Conservation (phyloP, 1,140 invertebrate species). For the Sitophilus oryzae region DNA sequence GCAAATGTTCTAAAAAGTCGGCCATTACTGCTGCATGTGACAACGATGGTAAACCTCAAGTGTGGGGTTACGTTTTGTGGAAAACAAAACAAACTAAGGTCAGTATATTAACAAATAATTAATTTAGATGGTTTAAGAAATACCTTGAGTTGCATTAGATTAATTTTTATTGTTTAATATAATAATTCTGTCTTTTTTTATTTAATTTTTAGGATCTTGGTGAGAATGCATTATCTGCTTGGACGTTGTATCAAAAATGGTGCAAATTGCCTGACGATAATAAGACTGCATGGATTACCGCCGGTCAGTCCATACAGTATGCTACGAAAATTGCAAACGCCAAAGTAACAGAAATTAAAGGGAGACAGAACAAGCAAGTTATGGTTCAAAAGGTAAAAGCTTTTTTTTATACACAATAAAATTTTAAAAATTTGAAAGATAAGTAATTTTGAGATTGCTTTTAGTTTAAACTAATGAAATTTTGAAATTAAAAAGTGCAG, state of each 20-base stretch:
- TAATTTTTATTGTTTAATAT: background rate
- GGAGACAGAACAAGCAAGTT: constrained; percentile 8
- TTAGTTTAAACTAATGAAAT: too few relatives aligned
- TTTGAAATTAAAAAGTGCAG: too few relatives aligned
- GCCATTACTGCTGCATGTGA: constrained; percentile 27
- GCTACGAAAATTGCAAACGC: constrained; percentile 53
- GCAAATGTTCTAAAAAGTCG: constrained; percentile 51
- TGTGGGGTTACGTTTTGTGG: constrained; percentile 79
- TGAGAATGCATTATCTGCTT: constrained; percentile 56
- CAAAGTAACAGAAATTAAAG: constrained; percentile 45
- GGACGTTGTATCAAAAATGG: constrained; percentile 77
- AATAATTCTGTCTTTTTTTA: background rate
- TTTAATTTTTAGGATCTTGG: constrained; percentile 23
- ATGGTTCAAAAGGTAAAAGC: constrained; percentile 13
- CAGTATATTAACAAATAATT: background rate
- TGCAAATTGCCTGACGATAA: constrained; percentile 66
- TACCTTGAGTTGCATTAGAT: background rate
- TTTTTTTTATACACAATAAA: background rate
- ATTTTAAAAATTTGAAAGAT: background rate
- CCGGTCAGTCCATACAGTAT: constrained; percentile 67
- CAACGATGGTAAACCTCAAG: constrained; percentile 68
- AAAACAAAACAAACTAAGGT: constrained; percentile 54
- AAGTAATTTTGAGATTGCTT: too few relatives aligned
- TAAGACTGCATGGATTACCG: constrained; percentile 68
- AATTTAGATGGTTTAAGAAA: background rate